Evolutionary conservation across 2,113 vertebrate genomes (phyloP), one percentile per base, ranked within the genome.

Genomic region (Scophthalmus maximus): DNA sequence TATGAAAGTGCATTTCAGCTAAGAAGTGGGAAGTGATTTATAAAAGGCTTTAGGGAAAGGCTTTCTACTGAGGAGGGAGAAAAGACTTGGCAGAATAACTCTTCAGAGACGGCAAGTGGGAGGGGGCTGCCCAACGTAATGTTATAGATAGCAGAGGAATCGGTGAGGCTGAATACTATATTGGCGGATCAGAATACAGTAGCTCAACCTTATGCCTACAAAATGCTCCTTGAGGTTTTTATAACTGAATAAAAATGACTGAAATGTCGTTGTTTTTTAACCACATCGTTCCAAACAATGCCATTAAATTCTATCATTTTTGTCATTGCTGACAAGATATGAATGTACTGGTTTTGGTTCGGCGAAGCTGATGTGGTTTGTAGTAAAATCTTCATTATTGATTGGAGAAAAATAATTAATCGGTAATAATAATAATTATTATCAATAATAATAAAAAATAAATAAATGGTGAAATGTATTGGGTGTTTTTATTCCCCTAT

Each of bases 1-100:
- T 75, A 87, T 83, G 83, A 85, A 88, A 84, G 82, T 84, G 84
- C 72, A 83, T 89, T 85, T 86, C 57, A 73, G 85, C 85, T 81
- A 77, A 88, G 79, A 90, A 77, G 82, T 87, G 78, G 74, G 80
- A 85, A 87, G 84, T 88, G 76, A 91, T 92, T 91, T 92, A 83
- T 79, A 79, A 88, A 91, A 75, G 58, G 78, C 71, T 80, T 85
- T 82, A 79, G 60, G 72, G 74, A 84, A 83, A 82, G 75, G 69
- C 34, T 78, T 84, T 83, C 78, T 57, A 86, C 73, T 63, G 66
- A 69, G 76, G 71, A 82, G 73, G 71, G 79, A 82, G 76, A 78
- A 79, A 55, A 84, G 46, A 60, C 58, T 60, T 68, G 46, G 66
- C 73, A 64, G 56, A 80, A 87, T 85, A 76, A 82, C 82, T 88